Conservation (phyloP, 2,113 vertebrate genomes). For the Pavo muticus region DNA sequence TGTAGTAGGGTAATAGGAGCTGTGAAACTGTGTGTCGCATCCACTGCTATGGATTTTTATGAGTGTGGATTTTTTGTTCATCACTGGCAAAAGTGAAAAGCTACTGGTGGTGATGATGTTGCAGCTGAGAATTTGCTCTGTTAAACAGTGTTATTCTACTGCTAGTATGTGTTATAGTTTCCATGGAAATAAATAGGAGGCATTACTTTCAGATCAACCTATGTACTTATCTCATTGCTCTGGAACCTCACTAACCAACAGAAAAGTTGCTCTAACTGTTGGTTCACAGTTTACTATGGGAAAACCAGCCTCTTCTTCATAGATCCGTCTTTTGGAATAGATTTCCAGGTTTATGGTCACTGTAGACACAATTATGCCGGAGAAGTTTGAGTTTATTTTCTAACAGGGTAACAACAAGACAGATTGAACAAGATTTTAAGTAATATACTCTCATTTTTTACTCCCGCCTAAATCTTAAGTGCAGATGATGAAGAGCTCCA, state of each 20-base stretch:
- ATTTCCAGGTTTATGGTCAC: neutral
- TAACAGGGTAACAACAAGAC: neutral
- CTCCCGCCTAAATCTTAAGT: neutral
- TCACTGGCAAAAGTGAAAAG: no score
- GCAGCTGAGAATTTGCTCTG: no score
- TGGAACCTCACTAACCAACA: neutral
- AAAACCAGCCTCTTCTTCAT: neutral
- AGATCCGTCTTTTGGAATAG: neutral
- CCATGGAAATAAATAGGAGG: no score
- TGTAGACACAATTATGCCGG: neutral
- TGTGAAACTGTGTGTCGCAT: no score
- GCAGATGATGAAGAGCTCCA: neutral
- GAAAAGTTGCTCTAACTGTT: neutral
- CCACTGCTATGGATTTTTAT: no score
- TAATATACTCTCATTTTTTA: neutral
- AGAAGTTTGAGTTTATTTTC: neutral
- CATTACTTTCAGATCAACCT: no score
- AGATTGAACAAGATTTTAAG: accelerated
- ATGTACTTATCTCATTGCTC: neutral
- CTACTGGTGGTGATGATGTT: no score
- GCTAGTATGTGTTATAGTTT: no score
- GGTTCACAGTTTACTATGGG: neutral
- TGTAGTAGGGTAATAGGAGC: no score
- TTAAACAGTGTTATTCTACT: no score
- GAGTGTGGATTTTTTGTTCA: no score